Evolutionary conservation across 2,888 invertebrate genomes (phyloP), one percentile per base, ranked within the genome.

Genomic region (Troides oblongomaculatus): DNA sequence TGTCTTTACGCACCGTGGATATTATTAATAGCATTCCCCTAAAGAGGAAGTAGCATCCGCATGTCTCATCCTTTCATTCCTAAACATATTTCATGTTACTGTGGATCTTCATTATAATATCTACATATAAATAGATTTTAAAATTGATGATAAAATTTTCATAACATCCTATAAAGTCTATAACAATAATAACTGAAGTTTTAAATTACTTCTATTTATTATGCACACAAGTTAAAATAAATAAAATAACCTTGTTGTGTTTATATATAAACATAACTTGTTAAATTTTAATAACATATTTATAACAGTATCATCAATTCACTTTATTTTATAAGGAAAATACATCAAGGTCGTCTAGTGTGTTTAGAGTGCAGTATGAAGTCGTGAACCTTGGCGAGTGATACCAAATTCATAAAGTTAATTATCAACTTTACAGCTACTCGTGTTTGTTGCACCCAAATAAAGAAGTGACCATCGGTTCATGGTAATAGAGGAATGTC

Each of bases 371-470:
- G 39, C 59, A 53, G 46, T 50, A 58, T 65, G 57, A 62, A 57
- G 65, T 62, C 12, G 61, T 64, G 23, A 46, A 62, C 69, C 57
- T 69, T 65, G 62, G 23, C 58, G 62, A 62, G 66, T 66, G 62
- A 62, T 62, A 59, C 69, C 69, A 70, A 70, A 69, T 70, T 66
- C 50, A 62, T 65, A 62, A 17, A 67, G 43, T 62, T 63, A 59
- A 46, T 58, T 63, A 59, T 50, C 23, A 36, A 65, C 18, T 25
- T 36, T 64, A 58, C 21, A 23, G 17, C 39, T 62, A 43, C 46
- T 62, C 30, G 65, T 57, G 66, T 56, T 62, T 70, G 66, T 59
- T 18, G 57, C n/a, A 50, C 1, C 66, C 64, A 70, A 70, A 70
- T 70, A 66, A 70, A 70, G 65, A 62, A 46, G 57, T 43, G 65